Base-by-base conservation (phyloP, 2,113 vertebrate genomes). In the Scatophagus argus region DNA sequence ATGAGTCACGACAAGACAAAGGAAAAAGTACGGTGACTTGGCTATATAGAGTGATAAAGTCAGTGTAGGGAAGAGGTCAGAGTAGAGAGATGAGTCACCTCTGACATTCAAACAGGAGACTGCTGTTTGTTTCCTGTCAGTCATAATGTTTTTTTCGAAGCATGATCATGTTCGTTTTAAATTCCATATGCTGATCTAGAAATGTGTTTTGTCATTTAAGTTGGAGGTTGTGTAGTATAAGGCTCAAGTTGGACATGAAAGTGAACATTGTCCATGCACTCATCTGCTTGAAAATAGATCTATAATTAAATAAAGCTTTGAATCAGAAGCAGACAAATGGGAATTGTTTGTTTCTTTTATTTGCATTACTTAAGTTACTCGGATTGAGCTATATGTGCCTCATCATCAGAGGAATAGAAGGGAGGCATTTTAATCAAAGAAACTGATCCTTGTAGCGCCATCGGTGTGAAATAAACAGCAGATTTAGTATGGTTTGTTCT, bases 401-500 rank as follows among this genome's bases (percentile, higher is more conserved):
- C n/a, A 25, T 65, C 25, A 41, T 11, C 55, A n/a, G 55, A n/a
- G 5, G 21, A 17, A 4, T 3, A 16, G n/a, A 17, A 19, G 39
- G 38, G 21, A 56, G 25, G 19, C 23, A 2, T 59, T 52, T 34
- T 38, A 2, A 41, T 52, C 14, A 59, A 8, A 36, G 3, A 44
- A 59, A 56, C 4, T 14, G 11, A n/a, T 52, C 58, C 21, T 60
- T 44, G 5, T 34, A 41, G 1, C 51, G 63, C 60, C n/a, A 0
- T 38, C 31, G 4, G 31, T 25, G 43, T 27, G 14, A 72, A 27
- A 21, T 46, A 66, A 39, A 14, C 64, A 27, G 13, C 6, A 12
- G 59, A 74, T 73, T 44, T 21, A 47, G 38, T 13, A 54, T 80
- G 21, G 21, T 44, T 61, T 38, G 39, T 73, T 41, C 6, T 68